Conservation (phyloP, 1,140 invertebrate genomes). For the Drosophila gunungcola region DNA sequence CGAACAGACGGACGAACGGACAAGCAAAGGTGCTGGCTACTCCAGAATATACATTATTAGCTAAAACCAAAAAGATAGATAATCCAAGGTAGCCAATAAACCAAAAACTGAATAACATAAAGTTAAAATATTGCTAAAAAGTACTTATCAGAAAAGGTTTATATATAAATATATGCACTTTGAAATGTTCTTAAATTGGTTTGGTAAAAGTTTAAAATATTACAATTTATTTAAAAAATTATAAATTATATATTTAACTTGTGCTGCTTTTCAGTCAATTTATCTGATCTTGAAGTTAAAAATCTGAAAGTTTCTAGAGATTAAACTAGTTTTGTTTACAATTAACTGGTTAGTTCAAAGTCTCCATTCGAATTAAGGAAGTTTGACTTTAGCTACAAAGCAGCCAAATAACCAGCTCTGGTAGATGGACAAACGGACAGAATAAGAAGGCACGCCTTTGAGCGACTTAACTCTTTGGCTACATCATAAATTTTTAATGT, state of each 20-base stretch:
- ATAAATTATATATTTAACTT: too few relatives aligned
- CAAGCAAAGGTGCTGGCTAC: background rate
- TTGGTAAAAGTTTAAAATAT: too few relatives aligned
- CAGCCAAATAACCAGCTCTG: background rate
- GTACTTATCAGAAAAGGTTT: background rate
- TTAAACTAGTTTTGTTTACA: too few relatives aligned
- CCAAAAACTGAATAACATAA: background rate
- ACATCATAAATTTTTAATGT: conserved; percentile 81
- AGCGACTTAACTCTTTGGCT: conserved; percentile 79
- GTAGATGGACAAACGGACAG: conserved; percentile 29
- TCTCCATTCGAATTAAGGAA: background rate
- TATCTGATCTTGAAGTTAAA: too few relatives aligned
- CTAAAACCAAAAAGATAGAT: too few relatives aligned
- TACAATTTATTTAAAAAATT: too few relatives aligned
- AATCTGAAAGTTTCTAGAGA: too few relatives aligned
- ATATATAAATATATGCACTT: too few relatives aligned
- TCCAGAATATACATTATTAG: background rate
- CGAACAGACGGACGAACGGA: conserved; percentile 15
- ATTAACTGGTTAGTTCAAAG: too few relatives aligned
- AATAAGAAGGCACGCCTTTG: conserved; percentile 49
- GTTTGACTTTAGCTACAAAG: background rate
- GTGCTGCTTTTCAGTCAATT: too few relatives aligned
- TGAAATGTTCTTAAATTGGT: too few relatives aligned
- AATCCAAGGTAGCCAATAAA: too few relatives aligned
- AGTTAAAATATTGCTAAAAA: background rate